Percentiles rank a stretch among this genome's conserved stretches.
Evolutionary conservation across 2,113 vertebrate genomes (phyloP).

Genomic region (Heptranchias perlo): DNA sequence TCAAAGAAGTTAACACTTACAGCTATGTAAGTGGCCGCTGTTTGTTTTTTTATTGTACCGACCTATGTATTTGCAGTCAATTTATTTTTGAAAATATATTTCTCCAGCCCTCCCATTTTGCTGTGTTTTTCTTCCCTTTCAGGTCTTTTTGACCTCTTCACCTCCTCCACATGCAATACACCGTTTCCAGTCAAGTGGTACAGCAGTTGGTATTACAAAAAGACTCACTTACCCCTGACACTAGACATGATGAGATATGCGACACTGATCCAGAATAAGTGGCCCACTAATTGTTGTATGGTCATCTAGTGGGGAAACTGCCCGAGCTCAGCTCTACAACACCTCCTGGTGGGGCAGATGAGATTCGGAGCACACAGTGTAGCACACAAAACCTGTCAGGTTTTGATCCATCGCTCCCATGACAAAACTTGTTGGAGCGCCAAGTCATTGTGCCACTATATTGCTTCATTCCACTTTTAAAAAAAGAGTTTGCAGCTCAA

Average conservation of each 20-base stretch:
- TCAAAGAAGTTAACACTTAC: conserved; percentile 7
- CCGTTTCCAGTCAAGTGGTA: not conserved
- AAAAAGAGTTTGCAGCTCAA: not conserved
- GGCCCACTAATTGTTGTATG: not conserved
- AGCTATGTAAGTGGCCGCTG: not conserved
- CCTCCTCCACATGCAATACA: not conserved
- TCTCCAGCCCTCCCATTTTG: not conserved
- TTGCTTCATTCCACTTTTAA: not conserved
- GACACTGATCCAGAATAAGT: not conserved
- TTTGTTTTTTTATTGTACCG: not conserved
- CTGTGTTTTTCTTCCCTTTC: not conserved
- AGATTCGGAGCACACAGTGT: not conserved
- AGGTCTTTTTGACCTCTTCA: not conserved
- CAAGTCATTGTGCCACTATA: not conserved
- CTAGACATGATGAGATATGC: not conserved
- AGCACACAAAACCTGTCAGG: too few species aligned
- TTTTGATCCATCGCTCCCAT: not conserved
- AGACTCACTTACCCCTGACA: not conserved
- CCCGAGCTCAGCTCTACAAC: not conserved
- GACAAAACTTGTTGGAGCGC: not conserved
- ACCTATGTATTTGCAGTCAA: not conserved
- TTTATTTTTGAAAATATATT: conserved; percentile 5
- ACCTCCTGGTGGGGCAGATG: not conserved
- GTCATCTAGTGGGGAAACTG: not conserved
- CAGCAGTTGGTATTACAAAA: not conserved